Base-by-base conservation (phyloP, 2,888 invertebrate genomes). In the Phorcus lineatus region DNA sequence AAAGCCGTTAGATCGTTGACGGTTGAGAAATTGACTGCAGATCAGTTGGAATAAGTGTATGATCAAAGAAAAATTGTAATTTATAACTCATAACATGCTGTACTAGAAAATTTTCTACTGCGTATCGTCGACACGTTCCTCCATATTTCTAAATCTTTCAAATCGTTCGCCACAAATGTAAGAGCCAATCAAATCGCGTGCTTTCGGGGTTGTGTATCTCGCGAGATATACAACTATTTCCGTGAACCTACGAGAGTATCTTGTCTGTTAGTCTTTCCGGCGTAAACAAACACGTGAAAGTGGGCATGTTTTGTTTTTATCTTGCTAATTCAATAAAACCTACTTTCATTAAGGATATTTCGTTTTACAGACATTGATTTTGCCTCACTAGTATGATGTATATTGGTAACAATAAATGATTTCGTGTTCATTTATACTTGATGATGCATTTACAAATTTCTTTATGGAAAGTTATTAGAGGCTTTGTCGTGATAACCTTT, bases 91-190 rank as follows among this genome's bases (percentile, higher is more conserved):
- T 36, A 17, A 19, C 28, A 11, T 70, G 70, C 11, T 19, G 31
- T 16, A n/a, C 17, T 19, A 70, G 40, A 70, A 70, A 70, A 31
- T 36, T 36, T 36, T 70, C 36, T 40, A 36, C 70, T 36, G 19
- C 70, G 70, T 70, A 70, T 47, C 47, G 47, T 13, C 11, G 47
- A 47, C 70, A 70, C 40, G 31, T 36, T 7, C 31, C n/a, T 31
- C 31, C 36, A 36, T 36, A 31, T 19, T 36, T 36, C 28, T 40
- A 11, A 47, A 19, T 11, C 53, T 66, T 79, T 80, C 79, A 62
- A 80, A 80, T 80, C 75, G 52, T 75, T 66, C 79, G 79, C 75
- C 79, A 80, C 17, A 24, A 24, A 16, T 28, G 4, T 2, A 52
- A 36, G 16, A 40, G 47, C 79, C 79, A 80, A 80, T 80, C 79